These are phyloP conservation scores for Adoxophyes honmai DNA, from an alignment of 1,140 invertebrate genomes.

Conservation along the genomic window DNA sequence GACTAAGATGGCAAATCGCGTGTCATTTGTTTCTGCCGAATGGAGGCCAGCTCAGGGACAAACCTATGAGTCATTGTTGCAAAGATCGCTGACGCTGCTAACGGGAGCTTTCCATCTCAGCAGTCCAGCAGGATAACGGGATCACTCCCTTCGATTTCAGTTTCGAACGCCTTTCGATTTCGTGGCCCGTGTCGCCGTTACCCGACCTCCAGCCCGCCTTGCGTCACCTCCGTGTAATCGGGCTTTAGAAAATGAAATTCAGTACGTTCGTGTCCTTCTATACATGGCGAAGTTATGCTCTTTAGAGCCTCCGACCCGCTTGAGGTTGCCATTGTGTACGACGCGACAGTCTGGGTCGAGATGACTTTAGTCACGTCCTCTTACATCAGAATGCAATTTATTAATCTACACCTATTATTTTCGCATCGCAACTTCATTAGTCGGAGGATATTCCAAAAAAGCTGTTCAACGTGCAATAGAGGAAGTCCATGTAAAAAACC, in stretches of 20 bases:
- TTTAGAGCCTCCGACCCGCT: constrained; percentile 41
- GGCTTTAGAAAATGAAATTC: constrained; percentile 75
- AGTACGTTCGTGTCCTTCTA: constrained; percentile 61
- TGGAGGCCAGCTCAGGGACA: constrained; percentile 11
- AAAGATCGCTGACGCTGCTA: constrained; percentile 40
- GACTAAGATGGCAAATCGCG: constrained; percentile 16
- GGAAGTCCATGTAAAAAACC: no score
- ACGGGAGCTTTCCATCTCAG: constrained; percentile 69
- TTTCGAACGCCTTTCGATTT: constrained; percentile 71
- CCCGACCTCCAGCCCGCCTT: constrained; percentile 52
- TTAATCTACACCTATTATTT: no score
- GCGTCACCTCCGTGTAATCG: constrained; percentile 66
- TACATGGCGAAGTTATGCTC: constrained; percentile 57
- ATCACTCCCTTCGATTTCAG: constrained; percentile 69
- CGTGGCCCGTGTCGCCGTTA: constrained; percentile 52
- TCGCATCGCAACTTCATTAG: no score
- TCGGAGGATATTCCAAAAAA: no score
- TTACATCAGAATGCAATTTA: no score
- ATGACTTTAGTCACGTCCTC: neutral
- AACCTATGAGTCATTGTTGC: constrained; percentile 25
- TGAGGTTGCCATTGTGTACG: constrained; percentile 18
- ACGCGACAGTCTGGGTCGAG: neutral
- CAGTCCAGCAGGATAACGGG: constrained; percentile 60
- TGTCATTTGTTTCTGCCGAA: neutral
- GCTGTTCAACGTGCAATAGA: no score